Evolutionary conservation across 2,797 vertebrate genomes (phyloP).

Genomic region (Microctenopoma stevenorrisi): DNA sequence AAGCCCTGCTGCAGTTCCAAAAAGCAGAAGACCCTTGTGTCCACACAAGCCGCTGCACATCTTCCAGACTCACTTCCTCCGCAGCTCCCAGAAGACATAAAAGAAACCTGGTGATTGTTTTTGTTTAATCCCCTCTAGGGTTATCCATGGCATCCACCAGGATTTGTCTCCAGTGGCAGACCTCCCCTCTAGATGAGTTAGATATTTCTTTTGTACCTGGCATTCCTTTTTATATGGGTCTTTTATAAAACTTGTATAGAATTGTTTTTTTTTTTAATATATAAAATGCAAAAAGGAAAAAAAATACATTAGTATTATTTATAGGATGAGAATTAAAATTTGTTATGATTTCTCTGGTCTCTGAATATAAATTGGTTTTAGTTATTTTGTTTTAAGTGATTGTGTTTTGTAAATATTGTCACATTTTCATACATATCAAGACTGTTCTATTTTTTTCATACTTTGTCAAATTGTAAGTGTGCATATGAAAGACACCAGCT

Average conservation of each 20-base stretch:
- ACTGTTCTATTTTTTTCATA: slow-evolving; percentile 52
- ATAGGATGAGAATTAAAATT: slow-evolving; percentile 77
- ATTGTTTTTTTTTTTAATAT: slow-evolving; percentile 60
- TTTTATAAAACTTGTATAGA: slow-evolving; percentile 75
- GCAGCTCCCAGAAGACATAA: slow-evolving; percentile 72
- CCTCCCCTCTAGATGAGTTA: slow-evolving; percentile 70
- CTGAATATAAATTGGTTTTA: slow-evolving; percentile 55
- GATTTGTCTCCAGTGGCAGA: slow-evolving; percentile 91
- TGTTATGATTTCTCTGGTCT: slow-evolving; percentile 60
- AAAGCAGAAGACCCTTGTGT: slow-evolving; percentile 77
- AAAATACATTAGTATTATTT: slow-evolving; percentile 86
- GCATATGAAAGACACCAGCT: slow-evolving; percentile 73
- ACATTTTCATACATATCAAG: slow-evolving; percentile 75
- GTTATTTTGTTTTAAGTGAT: slow-evolving; percentile 70
- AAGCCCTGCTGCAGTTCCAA: slow-evolving; percentile 88
- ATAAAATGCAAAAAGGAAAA: slow-evolving; percentile 62
- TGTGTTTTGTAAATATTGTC: slow-evolving; percentile 80
- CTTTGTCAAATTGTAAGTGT: slow-evolving; percentile 64
- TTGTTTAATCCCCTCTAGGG: slow-evolving; percentile 57
- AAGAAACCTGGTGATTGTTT: slow-evolving; percentile 84
- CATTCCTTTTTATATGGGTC: slow-evolving; percentile 66
- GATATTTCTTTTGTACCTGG: slow-evolving; percentile 50
- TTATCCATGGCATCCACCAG: slow-evolving; percentile 75
- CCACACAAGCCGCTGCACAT: slow-evolving; percentile 71
- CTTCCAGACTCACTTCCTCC: slow-evolving; percentile 73